Percentiles rank a stretch among this genome's conserved stretches.
Evolutionary conservation across 2,797 vertebrate species (phyloP).

Genomic region (Melanotaenia maccullochi): DNA sequence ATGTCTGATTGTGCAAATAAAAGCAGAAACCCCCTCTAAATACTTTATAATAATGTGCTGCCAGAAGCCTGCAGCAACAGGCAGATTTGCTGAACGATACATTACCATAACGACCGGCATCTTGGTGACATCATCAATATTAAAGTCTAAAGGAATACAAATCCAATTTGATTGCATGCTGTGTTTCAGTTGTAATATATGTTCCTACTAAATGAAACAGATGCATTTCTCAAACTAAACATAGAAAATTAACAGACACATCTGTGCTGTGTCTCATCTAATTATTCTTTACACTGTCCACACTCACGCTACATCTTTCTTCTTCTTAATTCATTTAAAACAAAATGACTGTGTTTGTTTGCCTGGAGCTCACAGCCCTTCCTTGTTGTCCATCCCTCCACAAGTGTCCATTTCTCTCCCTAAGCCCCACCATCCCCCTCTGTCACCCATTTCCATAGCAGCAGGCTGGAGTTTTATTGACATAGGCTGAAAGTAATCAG

Average conservation of each 20-base stretch:
- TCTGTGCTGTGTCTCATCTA: background rate
- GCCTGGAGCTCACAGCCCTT: background rate
- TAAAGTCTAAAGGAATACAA: background rate
- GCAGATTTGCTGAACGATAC: constrained; percentile 9
- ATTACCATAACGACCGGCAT: constrained; percentile 35
- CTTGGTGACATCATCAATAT: background rate
- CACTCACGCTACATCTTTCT: background rate
- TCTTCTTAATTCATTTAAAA: background rate
- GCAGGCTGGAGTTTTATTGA: constrained; percentile 60
- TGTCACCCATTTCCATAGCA: constrained; percentile 34
- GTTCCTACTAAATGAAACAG: background rate
- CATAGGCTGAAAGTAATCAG: constrained; percentile 20
- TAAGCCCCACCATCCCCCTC: no score
- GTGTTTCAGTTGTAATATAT: background rate
- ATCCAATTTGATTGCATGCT: background rate
- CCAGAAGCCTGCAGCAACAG: constrained; percentile 28
- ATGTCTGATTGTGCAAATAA: background rate
- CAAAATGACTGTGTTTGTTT: background rate
- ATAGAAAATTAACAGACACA: background rate
- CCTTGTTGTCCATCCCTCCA: background rate
- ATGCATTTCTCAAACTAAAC: background rate
- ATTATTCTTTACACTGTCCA: background rate
- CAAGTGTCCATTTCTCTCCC: background rate
- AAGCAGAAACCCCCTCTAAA: background rate
- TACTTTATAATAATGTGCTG: background rate